phyloP scores from a whole-genome alignment of 2,113 vertebrate species.

The Falcunculus frontatus region DNA sequence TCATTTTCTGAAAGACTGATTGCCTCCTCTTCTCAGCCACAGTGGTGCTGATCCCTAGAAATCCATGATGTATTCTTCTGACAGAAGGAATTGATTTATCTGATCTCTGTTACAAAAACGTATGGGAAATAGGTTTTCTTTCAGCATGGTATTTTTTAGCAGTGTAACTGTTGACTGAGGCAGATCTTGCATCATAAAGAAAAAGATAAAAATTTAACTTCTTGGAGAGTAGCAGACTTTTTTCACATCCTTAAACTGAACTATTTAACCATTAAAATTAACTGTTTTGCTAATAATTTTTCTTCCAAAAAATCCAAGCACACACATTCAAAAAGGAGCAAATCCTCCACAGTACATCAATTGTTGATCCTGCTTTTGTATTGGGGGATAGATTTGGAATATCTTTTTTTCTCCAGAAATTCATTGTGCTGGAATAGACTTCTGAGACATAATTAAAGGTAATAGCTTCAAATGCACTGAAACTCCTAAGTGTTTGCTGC shows the following conservation, averaged over 20 bases:
- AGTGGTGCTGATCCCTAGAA: neutral
- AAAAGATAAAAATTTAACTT: neutral
- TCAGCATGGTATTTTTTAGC: neutral
- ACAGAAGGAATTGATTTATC: neutral
- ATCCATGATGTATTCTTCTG: neutral
- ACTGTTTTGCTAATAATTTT: neutral
- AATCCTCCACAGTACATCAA: neutral
- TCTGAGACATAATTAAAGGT: constrained; percentile 28
- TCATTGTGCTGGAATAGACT: neutral
- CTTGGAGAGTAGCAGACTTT: neutral
- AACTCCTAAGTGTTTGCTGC: neutral
- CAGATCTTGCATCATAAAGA: neutral
- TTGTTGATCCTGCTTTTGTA: neutral
- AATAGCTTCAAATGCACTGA: neutral
- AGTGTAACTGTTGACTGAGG: neutral
- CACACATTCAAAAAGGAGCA: neutral
- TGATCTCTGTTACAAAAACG: neutral
- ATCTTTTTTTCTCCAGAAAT: neutral
- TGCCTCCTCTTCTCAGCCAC: neutral
- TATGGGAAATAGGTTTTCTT: neutral
- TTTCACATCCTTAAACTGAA: neutral
- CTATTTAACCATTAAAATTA: neutral
- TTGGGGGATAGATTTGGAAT: neutral
- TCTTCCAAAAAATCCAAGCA: neutral
- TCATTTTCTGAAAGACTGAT: neutral